Evolutionary conservation across 2,888 invertebrate species (phyloP), one percentile per base, ranked within the genome.

Genomic region (Orgyia antiqua): DNA sequence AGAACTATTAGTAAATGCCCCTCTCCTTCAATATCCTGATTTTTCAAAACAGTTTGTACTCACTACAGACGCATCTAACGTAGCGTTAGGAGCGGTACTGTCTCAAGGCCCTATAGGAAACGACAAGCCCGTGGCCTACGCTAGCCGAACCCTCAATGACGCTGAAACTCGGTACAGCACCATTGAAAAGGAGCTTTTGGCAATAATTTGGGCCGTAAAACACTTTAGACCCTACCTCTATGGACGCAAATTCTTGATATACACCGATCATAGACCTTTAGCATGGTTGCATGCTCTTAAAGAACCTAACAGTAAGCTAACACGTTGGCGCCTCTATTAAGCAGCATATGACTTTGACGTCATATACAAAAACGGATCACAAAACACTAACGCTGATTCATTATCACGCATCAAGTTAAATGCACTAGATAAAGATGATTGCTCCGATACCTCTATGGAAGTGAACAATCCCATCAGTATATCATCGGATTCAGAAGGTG

Each of bases 141-240:
- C 32, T 3, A 35, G 34, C 12, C 18, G 34, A 6, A 17, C 34
- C 2, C 20, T 39, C 11, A 39, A 35, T 10, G 32, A 34, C 6
- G 29, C 15, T 6, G 15, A 15, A 15, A 15, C 15, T 4, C 33
- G 27, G 0, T 28, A 31, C 10, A 30, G 30, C 19, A 18, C 30
- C 1, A 30, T 30, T 2, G 30, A 30, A 11, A 17, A 12, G 2
- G 31, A 31, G 13, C 25, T 31, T 6, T 9, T 31, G 7, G 25
- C 25, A 3, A 10, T 31, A 8, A 7, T 31, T 10, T 25, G 31
- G 31, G 24, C 31, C n/a, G n/a, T n/a, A n/a, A 23, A 23, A 9
- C 23, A 23, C 10, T 23, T 23, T 7, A 23, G 23, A 10, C 23
- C 23, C 2, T 23, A 23, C 9, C 10, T 23, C 3, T 23, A 23